These are phyloP conservation scores for Maccullochella peelii DNA, from an alignment of 2,113 vertebrate genomes.

Conservation along the genomic window DNA sequence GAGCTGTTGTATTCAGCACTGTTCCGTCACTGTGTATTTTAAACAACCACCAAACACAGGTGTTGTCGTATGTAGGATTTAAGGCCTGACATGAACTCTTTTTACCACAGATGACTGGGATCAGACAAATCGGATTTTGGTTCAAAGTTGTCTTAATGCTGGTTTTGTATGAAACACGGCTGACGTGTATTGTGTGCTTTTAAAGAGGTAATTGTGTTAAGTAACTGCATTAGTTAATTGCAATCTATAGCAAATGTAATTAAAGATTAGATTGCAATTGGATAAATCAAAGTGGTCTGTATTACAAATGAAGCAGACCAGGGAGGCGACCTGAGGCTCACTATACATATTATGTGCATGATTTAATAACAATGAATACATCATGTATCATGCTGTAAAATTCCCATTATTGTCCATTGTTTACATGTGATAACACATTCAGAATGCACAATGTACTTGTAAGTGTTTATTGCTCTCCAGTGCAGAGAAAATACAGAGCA, in stretches of 20 bases:
- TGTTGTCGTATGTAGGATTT: constrained; percentile 24
- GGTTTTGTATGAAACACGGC: constrained; percentile 23
- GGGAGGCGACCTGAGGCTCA: background rate
- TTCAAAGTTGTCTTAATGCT: constrained; percentile 40
- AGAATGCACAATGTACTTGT: constrained; percentile 6
- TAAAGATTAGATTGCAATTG: constrained; percentile 30
- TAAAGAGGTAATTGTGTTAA: constrained; percentile 38
- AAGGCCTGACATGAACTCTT: constrained; percentile 57
- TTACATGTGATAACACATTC: constrained; percentile 3
- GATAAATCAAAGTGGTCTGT: constrained; percentile 6
- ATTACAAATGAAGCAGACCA: constrained; percentile 18
- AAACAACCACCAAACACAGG: constrained; percentile 5
- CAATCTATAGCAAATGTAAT: constrained; percentile 26
- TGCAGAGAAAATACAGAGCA: constrained; percentile 3
- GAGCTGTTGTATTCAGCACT: constrained; percentile 23
- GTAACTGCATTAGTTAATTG: constrained; percentile 50
- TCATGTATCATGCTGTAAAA: constrained; percentile 8
- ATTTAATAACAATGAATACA: constrained; percentile 11
- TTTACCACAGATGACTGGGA: constrained; percentile 40
- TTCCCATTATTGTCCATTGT: background rate
- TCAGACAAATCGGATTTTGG: constrained; percentile 70
- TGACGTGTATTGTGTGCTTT: constrained; percentile 24
- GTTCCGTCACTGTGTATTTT: background rate
- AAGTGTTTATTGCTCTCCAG: constrained; percentile 6
- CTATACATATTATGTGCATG: background rate